phyloP scores from a whole-genome alignment of 2,888 invertebrate genomes.

The Drosophila paranaensis region DNA sequence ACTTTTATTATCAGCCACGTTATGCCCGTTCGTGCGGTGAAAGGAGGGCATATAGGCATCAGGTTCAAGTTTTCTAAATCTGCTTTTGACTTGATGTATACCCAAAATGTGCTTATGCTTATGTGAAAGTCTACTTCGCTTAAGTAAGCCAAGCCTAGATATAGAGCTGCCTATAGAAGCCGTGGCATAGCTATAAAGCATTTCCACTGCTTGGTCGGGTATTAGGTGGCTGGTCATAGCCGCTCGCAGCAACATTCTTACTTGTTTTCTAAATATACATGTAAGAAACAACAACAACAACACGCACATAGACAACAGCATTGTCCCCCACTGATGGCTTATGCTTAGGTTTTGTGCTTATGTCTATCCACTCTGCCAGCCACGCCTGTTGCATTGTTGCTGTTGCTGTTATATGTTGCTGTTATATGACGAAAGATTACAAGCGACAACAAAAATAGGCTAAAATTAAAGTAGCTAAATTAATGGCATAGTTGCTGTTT shows the following conservation, averaged over 20 bases:
- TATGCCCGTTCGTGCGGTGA: not conserved
- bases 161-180: too few species aligned
- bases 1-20: slow-evolving; percentile 75
- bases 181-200: not conserved
- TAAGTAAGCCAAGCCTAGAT: too few species aligned
- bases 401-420: slow-evolving; percentile 35
- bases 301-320: slow-evolving; percentile 7
- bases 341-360: slow-evolving; percentile 18
- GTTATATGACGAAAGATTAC: slow-evolving; percentile 69
- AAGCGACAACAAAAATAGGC: slow-evolving; percentile 67
- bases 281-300: slow-evolving; percentile 1
- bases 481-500: slow-evolving; percentile 61
- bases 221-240: not conserved
- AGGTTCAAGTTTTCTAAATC: not conserved
- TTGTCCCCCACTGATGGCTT: slow-evolving; percentile 11
- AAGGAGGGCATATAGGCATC: not conserved
- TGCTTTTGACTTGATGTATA: not conserved
- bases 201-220: not conserved
- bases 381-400: slow-evolving; percentile 22
- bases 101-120: too few species aligned
- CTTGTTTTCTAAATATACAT: slow-evolving; percentile 11
- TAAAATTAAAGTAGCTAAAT: slow-evolving; percentile 73
- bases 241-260: not conserved
- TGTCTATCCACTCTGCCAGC: slow-evolving; percentile 15
- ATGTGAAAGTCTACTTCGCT: too few species aligned